Evolutionary conservation across 2,797 vertebrate genomes (phyloP).

Genomic region (Mionectes olivaceus): DNA sequence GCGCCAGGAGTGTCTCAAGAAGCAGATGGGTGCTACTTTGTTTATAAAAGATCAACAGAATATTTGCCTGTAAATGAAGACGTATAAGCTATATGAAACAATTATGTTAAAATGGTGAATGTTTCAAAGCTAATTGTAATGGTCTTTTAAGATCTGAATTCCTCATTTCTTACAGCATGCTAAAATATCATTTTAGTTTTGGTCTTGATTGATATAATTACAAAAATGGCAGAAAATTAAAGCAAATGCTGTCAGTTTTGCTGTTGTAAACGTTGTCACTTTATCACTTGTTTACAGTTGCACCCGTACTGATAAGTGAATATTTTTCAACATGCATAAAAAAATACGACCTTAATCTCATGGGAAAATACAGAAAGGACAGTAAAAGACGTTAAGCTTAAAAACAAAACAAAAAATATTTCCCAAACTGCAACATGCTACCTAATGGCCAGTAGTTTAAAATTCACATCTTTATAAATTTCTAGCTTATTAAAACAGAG

Average conservation of each 20-base stretch:
- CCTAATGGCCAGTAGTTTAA: constrained; percentile 45
- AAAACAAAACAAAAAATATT: constrained; percentile 40
- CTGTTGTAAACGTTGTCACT: constrained; percentile 80
- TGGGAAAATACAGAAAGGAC: constrained; percentile 71
- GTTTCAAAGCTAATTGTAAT: constrained; percentile 96
- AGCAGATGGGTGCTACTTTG: constrained; percentile 99
- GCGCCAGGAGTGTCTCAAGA: constrained; percentile 96
- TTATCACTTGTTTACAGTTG: constrained; percentile 84
- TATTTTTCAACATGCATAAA: constrained; percentile 82
- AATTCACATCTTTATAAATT: constrained; percentile 51
- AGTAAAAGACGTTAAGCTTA: constrained; percentile 37
- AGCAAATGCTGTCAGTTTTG: constrained; percentile 81
- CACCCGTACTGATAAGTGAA: constrained; percentile 81
- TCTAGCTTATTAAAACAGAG: constrained; percentile 65
- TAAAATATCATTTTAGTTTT: constrained; percentile 85
- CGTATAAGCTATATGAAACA: constrained; percentile 95
- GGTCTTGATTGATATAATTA: constrained; percentile 86
- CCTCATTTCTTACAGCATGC: constrained; percentile 88
- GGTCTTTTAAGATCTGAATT: constrained; percentile 90
- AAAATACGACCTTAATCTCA: constrained; percentile 76
- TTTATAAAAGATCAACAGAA: constrained; percentile 93
- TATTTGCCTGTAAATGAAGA: constrained; percentile 95
- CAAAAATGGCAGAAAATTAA: constrained; percentile 86
- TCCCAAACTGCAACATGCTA: constrained; percentile 44
- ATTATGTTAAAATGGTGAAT: constrained; percentile 96